Base-by-base conservation (phyloP, 2,888 invertebrate genomes). In the Anaspis maculata region DNA sequence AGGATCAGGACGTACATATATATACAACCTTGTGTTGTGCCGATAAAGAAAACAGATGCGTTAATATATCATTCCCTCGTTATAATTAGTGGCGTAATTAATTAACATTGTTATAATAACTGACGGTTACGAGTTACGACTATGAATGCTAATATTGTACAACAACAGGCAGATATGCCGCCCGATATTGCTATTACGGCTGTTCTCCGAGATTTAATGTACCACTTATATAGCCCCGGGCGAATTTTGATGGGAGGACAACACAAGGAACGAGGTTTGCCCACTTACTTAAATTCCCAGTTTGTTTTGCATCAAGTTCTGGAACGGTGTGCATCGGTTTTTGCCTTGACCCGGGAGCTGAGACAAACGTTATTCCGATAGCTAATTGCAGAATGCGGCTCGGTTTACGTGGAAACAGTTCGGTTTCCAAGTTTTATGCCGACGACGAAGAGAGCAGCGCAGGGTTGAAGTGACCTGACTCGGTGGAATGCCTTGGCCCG, bases 91-190 rank as follows among this genome's bases (percentile, higher is more conserved):
- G 48, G 42, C 42, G 54, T 58, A 58, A 61, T 62, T 61, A 61
- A 61, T 61, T 62, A 61, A 61, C 57, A 59, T 57, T 58, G 58
- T 56, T 59, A 61, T 59, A 61, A 57, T 59, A 50, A n/a, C 54
- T 57, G 56, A 58, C 52, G 56, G 56, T 54, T 56, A 52, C 49
- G 54, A 53, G 56, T 54, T 56, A 52, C 49, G 54, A 53, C 56
- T 57, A 52, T 59, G 58, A 60, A 61, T 61, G 60, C 60, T 61
- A 59, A 61, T 59, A 58, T 54, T 52, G 51, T 46, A 49, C 48
- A 52, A 48, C 53, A 51, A 52, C 49, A 51, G 48, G 32, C 44
- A 44, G 46, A 49, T 33, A 52, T 46, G 48, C 46, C 41, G 44
- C 44, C 26, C 38, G 32, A 49, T 49, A 48, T 49, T 47, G 46